Evolutionary conservation across 1,140 invertebrate species (phyloP).

Genomic region (Drosophila mayri): DNA sequence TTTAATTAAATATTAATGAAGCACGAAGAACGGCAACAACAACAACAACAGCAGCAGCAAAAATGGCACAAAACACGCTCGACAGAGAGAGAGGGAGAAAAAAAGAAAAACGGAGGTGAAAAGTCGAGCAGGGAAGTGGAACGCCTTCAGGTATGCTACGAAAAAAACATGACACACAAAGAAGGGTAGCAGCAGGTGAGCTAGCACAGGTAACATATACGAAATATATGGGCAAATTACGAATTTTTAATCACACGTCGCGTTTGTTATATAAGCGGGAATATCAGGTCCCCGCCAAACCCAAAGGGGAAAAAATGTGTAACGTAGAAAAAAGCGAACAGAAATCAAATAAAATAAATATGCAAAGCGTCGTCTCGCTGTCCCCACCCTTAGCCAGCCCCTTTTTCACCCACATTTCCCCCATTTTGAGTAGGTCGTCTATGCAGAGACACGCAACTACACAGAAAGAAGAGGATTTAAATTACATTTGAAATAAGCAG

Average conservation of each 20-base stretch:
- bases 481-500: background rate
- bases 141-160: slow-evolving; percentile 47
- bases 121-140: slow-evolving; percentile 39
- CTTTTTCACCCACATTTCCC: slow-evolving; percentile 16
- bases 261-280: slow-evolving; percentile 65
- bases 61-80: slow-evolving; percentile 60
- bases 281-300: slow-evolving; percentile 15
- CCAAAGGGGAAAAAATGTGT: slow-evolving; percentile 11
- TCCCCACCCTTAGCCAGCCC: background rate
- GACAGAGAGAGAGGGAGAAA: slow-evolving; percentile 21
- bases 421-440: slow-evolving; percentile 70
- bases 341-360: slow-evolving; percentile 83
- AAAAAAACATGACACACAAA: slow-evolving; percentile 54
- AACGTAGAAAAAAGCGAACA: slow-evolving; percentile 43
- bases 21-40: slow-evolving; percentile 58
- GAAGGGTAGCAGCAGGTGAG: slow-evolving; percentile 36
- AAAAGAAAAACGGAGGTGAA: slow-evolving; percentile 15
- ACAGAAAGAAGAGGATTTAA: background rate
- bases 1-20: slow-evolving; percentile 85
- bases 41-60: slow-evolving; percentile 31
- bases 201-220: slow-evolving; percentile 11
- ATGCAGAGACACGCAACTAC: slow-evolving; percentile 77
- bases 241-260: slow-evolving; percentile 81
- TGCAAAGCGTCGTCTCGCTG: slow-evolving; percentile 73
- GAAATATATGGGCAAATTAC: slow-evolving; percentile 64